Conservation (phyloP, 2,113 vertebrate genomes). For the Ammodytes marinus region DNA sequence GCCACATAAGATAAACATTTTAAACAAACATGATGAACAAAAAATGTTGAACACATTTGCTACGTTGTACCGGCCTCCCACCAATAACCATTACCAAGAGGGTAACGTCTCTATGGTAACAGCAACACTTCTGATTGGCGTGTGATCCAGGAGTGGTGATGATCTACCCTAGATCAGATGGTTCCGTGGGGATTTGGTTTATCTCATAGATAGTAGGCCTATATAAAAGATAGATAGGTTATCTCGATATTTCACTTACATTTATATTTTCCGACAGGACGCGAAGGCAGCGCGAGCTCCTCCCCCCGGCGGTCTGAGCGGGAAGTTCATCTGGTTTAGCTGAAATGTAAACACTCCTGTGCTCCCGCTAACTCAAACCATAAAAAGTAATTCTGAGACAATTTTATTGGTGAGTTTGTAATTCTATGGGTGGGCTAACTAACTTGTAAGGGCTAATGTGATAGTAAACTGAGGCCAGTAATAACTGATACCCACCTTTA, state of each 20-base stretch:
- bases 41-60: too few species aligned
- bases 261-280: neutral
- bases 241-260: neutral
- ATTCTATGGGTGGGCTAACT: neutral
- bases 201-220: too few species aligned
- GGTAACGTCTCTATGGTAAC: too few species aligned
- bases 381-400: neutral
- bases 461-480: neutral
- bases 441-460: neutral
- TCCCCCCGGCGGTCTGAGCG: slow-evolving; percentile 44
- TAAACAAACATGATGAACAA: too few species aligned
- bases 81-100: too few species aligned
- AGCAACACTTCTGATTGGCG: too few species aligned
- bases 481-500: neutral
- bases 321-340: slow-evolving; percentile 51
- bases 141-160: too few species aligned
- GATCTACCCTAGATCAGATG: too few species aligned
- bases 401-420: slow-evolving; percentile 7
- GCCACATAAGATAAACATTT: too few species aligned
- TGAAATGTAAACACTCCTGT: neutral
- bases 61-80: too few species aligned
- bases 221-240: too few species aligned
- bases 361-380: fast-evolving
- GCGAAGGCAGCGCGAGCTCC: slow-evolving; percentile 39
- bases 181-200: too few species aligned